phyloP scores from a whole-genome alignment of 2,797 vertebrate genomes.

The Ctenopoma kingsleyae region DNA sequence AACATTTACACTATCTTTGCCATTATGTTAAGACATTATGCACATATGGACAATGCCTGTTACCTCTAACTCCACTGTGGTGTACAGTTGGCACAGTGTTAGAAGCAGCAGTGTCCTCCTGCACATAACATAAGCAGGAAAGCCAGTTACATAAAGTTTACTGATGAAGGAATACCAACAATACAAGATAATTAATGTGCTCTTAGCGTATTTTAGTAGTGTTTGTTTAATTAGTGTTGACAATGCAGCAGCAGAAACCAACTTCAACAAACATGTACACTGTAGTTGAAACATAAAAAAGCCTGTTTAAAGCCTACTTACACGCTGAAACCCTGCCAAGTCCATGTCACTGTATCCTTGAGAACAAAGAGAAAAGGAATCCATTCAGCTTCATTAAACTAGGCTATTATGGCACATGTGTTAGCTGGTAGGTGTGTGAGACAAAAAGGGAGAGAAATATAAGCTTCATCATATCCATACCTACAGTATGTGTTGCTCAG shows the following conservation, averaged over 20 bases:
- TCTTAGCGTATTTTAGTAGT: background rate
- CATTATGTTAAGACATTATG: background rate
- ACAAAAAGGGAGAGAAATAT: too few relatives aligned
- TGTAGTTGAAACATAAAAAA: background rate
- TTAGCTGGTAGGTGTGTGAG: background rate
- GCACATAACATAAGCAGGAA: conserved; percentile 33
- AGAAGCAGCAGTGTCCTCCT: conserved; percentile 89
- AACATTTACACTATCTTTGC: background rate
- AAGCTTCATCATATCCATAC: too few relatives aligned
- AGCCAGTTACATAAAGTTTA: background rate
- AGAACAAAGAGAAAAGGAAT: background rate
- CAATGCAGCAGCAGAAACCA: background rate
- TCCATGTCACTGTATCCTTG: conserved; percentile 98
- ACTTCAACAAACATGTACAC: conserved; percentile 2
- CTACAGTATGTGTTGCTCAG: too few relatives aligned
- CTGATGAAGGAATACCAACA: background rate
- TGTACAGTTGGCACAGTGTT: conserved; percentile 92
- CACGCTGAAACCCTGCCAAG: conserved; percentile 95
- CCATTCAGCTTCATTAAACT: background rate
- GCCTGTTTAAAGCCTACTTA: conserved; percentile 85
- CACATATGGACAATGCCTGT: conserved; percentile 36
- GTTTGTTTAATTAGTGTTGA: background rate
- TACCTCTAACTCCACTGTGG: conserved; percentile 97
- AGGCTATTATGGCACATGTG: fast-evolving
- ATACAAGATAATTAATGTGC: background rate